Conservation (phyloP, 2,888 invertebrate species). For the Lithosia quadra region DNA sequence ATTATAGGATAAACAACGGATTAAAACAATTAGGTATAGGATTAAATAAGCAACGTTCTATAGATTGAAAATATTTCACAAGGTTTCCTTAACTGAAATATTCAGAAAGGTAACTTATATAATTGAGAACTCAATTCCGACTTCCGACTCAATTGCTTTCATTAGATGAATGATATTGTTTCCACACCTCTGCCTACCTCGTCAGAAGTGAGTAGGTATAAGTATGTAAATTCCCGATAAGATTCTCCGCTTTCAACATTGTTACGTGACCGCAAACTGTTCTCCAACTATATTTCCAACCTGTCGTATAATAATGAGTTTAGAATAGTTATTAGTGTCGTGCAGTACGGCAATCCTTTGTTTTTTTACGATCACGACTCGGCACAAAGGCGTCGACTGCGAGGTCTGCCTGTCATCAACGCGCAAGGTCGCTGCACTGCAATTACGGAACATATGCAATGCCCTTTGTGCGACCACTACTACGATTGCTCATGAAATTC, state of each 20-base stretch:
- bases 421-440: conserved; percentile 67
- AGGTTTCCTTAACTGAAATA: not conserved
- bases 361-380: conserved; percentile 54
- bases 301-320: conserved; percentile 41
- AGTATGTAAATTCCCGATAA: conserved; percentile 1
- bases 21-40: too few species aligned
- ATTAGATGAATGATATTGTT: not conserved
- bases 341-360: conserved; percentile 54
- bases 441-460: conserved; percentile 54
- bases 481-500: conserved; percentile 20
- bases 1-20: too few species aligned
- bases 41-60: too few species aligned
- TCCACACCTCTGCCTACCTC: not conserved
- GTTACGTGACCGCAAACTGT: conserved; percentile 33
- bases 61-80: too few species aligned
- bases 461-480: conserved; percentile 50
- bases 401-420: conserved; percentile 58
- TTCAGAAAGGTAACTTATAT: too few species aligned
- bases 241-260: not conserved
- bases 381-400: conserved; percentile 51
- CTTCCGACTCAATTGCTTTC: too few species aligned
- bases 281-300: conserved; percentile 40
- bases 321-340: conserved; percentile 46
- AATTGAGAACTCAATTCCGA: too few species aligned
- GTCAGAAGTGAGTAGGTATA: not conserved